These are phyloP conservation scores for Caretta caretta DNA, from an alignment of 2,113 vertebrate species.

Conservation along the genomic window DNA sequence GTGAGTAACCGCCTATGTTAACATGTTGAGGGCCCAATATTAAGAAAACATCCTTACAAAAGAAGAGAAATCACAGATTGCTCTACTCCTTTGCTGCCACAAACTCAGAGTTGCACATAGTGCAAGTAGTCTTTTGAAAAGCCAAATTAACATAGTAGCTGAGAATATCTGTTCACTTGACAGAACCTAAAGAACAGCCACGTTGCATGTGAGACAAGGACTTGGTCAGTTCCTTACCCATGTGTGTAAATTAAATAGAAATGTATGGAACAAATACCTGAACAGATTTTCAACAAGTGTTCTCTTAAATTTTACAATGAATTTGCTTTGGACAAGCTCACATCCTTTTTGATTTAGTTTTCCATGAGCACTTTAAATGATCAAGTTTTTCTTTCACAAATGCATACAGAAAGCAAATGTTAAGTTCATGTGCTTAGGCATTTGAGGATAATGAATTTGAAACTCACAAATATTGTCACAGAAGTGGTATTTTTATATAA, in stretches of 20 bases:
- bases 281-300: background rate
- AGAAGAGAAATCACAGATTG: background rate
- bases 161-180: background rate
- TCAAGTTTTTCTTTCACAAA: background rate
- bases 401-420: background rate
- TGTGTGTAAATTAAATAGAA: background rate
- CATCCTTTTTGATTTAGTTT: background rate
- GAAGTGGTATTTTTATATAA: background rate
- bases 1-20: background rate
- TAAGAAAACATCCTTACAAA: background rate
- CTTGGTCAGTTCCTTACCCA: background rate
- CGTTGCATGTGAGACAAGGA: background rate
- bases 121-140: background rate
- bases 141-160: background rate
- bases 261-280: background rate
- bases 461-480: background rate
- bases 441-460: background rate
- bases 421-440: rapidly evolving
- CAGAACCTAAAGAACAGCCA: background rate
- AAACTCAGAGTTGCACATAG: background rate
- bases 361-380: background rate
- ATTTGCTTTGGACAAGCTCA: background rate
- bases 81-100: background rate
- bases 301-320: background rate
- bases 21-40: background rate